Evolutionary conservation across 1,140 invertebrate species (phyloP).

Genomic region (Pseudomyrmex flavicornis): DNA sequence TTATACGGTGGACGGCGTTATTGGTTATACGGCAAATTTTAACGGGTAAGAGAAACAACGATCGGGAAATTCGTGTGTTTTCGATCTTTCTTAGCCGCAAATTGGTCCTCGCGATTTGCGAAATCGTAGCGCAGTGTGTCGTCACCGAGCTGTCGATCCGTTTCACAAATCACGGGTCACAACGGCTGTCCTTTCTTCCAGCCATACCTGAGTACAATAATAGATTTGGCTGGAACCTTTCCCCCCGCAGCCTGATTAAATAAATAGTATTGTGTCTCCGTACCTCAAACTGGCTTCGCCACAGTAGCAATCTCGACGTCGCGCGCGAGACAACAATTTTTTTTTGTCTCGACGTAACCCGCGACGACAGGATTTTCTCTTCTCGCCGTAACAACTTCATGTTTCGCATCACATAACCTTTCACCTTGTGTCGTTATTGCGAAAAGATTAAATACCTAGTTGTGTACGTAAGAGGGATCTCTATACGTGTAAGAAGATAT

Average conservation of each 20-base stretch:
- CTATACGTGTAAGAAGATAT: slow-evolving; percentile 1
- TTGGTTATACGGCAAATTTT: slow-evolving; percentile 26
- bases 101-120: not conserved
- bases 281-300: slow-evolving; percentile 69
- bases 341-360: slow-evolving; percentile 5
- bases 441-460: slow-evolving; percentile 2
- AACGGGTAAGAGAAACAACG: slow-evolving; percentile 45
- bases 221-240: slow-evolving; percentile 86
- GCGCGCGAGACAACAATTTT: slow-evolving; percentile 30
- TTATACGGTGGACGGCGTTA: slow-evolving; percentile 11
- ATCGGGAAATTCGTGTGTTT: not conserved
- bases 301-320: slow-evolving; percentile 50
- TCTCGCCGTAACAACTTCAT: not conserved
- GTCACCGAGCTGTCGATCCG: not conserved
- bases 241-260: slow-evolving; percentile 82
- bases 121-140: not conserved
- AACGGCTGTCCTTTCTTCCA: slow-evolving; percentile 78
- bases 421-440: not conserved
- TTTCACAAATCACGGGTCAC: slow-evolving; percentile 21
- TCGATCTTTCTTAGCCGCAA: not conserved
- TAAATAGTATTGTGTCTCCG: slow-evolving; percentile 84
- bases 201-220: slow-evolving; percentile 84
- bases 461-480: not conserved
- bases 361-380: not conserved
- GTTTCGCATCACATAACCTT: slow-evolving; percentile 60